These are phyloP conservation scores for Enteromius trimaculatus DNA, from an alignment of 2,797 vertebrate species.

Conservation along the genomic window DNA sequence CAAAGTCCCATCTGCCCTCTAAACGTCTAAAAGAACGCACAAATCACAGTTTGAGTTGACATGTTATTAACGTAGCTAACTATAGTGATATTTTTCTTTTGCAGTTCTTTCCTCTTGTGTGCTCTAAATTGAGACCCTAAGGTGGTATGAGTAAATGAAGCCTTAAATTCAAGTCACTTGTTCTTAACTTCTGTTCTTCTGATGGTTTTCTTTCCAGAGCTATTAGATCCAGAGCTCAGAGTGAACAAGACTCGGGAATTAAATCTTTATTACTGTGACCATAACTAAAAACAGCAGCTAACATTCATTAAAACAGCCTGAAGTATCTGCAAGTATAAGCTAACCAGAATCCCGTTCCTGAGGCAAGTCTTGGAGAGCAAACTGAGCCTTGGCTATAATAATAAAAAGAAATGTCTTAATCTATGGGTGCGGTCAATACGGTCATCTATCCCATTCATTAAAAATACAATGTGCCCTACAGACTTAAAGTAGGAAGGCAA, in stretches of 20 bases:
- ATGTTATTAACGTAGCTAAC: conserved; percentile 46
- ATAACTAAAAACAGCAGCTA: conserved; percentile 39
- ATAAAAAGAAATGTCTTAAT: conserved; percentile 22
- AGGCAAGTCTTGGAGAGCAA: neutral
- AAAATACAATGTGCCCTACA: conserved; percentile 23
- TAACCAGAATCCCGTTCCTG: neutral
- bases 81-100: conserved; percentile 31
- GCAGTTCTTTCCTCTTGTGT: neutral
- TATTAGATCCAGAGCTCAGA: conserved; percentile 1
- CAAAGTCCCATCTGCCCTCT: conserved; percentile 21
- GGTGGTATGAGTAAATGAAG: conserved; percentile 19
- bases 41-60: conserved; percentile 38
- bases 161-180: conserved; percentile 3
- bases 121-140: conserved; percentile 25
- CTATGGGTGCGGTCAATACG: neutral
- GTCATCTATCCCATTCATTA: neutral
- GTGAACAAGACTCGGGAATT: neutral
- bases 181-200: neutral
- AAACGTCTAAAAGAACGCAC: conserved; percentile 10
- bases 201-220: neutral
- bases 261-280: conserved; percentile 35
- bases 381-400: neutral
- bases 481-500: neutral
- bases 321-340: neutral
- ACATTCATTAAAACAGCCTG: conserved; percentile 36